Base-by-base conservation (phyloP, 2,888 invertebrate genomes). In the Cheiracanthium punctorium region DNA sequence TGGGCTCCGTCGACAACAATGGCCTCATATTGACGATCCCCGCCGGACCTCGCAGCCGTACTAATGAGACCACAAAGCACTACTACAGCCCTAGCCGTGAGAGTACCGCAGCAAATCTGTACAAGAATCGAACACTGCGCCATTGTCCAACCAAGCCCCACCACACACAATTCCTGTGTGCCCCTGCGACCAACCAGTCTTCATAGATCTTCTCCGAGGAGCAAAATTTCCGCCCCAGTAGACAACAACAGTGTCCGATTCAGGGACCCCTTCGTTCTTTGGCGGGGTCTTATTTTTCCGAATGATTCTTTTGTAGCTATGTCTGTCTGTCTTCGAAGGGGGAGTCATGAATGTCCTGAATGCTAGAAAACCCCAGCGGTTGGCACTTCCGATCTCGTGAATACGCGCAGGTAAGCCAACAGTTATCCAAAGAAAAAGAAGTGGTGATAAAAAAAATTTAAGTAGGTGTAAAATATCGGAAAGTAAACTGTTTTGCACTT, bases 1-100 rank as follows among this genome's bases (percentile, higher is more conserved):
- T n/a, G n/a, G n/a, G n/a, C n/a, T 12, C 12, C 4, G 24, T 5
- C 17, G 20, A 5, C 33, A 8, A 17, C 2, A 29, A 17, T 41
- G 72, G 52, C 37, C 37, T 1, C 10, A 12, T 71, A 52, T 33
- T 72, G 71, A 32, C 30, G n/a, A 4, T n/a, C 58, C 32, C 58
- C 48, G 20, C 74, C 80, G 65, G 43, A 73, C 67, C 32, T 41
- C n/a, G n/a, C 14, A 64, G 70, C 29, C 30, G 29, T 48, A 37
- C 75, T 82, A 82, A 82, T 82, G 82, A 82, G 70, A 58, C 75
- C 75, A 75, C 48, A 82, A 82, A 70, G 75, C 32, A 41, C 32
- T 43, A n/a, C n/a, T n/a, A 24, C 17, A 33, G 7, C 58, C 24
- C 37, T 10, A 24, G 37, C 37, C 67, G 67, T 48, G 48, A 71